Conservation (phyloP, 2,113 vertebrate genomes). For the Archocentrus centrarchus region DNA sequence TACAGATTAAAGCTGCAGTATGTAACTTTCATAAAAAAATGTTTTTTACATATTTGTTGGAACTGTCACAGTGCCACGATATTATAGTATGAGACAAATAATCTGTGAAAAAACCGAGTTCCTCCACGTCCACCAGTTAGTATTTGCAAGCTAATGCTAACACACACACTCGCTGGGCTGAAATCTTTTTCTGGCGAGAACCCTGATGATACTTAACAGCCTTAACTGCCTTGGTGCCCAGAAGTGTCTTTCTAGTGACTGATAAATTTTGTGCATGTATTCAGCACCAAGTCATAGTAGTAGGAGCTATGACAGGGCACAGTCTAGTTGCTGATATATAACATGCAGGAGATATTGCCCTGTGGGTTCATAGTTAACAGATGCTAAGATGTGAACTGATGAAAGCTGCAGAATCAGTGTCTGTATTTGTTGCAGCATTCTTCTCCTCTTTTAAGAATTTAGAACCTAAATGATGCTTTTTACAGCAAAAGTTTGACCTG, state of each 20-base stretch:
- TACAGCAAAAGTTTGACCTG: constrained; percentile 24
- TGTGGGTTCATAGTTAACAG: neutral
- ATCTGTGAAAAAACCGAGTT: too few species aligned
- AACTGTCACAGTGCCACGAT: too few species aligned
- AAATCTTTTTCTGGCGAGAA: too few species aligned
- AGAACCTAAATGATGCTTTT: constrained; percentile 16
- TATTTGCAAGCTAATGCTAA: too few species aligned
- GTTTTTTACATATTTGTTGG: too few species aligned
- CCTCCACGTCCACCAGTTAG: too few species aligned
- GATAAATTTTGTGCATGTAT: neutral
- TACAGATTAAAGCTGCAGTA: too few species aligned
- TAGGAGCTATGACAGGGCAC: neutral
- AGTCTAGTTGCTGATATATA: too few species aligned
- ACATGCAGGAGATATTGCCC: neutral
- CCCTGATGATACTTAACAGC: too few species aligned
- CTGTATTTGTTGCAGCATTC: neutral
- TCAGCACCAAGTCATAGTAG: neutral
- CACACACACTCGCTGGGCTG: too few species aligned
- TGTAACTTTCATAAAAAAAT: too few species aligned
- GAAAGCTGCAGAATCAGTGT: neutral
- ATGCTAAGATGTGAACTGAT: neutral
- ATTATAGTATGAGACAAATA: too few species aligned
- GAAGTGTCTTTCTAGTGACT: neutral
- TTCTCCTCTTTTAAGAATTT: neutral
- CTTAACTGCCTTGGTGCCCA: neutral